A percentile compares a stretch with the other conserved stretches of the same genome.
These are phyloP conservation scores for Palloptera scutellata DNA, from an alignment of 2,888 invertebrate genomes.

Conservation along the genomic window DNA sequence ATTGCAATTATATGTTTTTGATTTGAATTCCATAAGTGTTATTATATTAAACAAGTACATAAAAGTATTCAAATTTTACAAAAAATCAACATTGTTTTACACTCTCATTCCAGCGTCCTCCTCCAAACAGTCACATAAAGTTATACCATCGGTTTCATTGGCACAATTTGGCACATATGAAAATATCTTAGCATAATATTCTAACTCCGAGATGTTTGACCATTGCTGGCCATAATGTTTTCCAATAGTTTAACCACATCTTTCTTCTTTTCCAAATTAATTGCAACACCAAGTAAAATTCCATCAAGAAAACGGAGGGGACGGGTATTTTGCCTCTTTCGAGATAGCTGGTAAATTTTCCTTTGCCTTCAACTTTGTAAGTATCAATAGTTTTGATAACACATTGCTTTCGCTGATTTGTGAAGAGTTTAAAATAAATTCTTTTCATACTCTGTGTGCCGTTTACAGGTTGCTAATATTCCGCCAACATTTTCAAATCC, in stretches of 20 bases:
- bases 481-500: constrained; percentile 24
- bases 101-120: background rate
- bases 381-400: constrained; percentile 21
- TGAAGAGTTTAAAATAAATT: constrained; percentile 29
- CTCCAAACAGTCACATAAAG: constrained; percentile 2
- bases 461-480: constrained; percentile 25
- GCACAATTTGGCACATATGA: background rate
- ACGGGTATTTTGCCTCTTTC: constrained; percentile 22
- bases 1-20: no score
- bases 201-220: background rate
- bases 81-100: no score
- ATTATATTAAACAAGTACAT: no score
- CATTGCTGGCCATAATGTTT: constrained; percentile 6
- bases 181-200: constrained; percentile 1
- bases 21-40: no score
- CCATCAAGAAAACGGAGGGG: constrained; percentile 12
- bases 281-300: constrained; percentile 26
- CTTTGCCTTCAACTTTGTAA: constrained; percentile 18
- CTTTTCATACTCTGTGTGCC: constrained; percentile 30
- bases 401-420: background rate
- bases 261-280: constrained; percentile 18
- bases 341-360: constrained; percentile 27
- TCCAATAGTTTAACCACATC: constrained; percentile 5
- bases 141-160: background rate
- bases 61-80: no score